These are phyloP conservation scores for Ophonus ardosiacus DNA, from an alignment of 2,888 invertebrate species.

Conservation along the genomic window DNA sequence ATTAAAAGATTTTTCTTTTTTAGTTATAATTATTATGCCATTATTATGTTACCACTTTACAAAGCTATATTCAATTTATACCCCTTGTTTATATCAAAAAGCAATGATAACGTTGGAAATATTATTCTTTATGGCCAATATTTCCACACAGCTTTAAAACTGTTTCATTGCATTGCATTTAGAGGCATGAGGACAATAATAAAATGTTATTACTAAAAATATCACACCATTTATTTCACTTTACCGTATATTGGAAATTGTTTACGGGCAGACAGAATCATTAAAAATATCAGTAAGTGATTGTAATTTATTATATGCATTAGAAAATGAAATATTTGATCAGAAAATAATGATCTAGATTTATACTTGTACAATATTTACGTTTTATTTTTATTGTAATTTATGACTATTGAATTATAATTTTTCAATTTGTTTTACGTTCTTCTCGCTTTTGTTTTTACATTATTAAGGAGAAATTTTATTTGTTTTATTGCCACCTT, in stretches of 20 bases:
- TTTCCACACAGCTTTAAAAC: constrained; percentile 8
- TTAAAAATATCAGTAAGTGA: background rate
- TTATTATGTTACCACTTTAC: background rate
- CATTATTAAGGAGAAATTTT: no score
- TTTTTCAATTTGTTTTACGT: no score
- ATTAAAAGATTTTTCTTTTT: no score
- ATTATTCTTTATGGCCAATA: constrained; percentile 23
- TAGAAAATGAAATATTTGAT: no score
- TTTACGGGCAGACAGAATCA: background rate
- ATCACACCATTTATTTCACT: constrained; percentile 1
- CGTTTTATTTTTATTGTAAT: no score
- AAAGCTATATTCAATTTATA: background rate
- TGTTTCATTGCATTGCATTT: constrained; percentile 13
- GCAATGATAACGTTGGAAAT: constrained; percentile 6
- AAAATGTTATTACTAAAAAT: constrained; percentile 18
- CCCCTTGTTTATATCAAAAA: background rate
- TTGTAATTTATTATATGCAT: background rate
- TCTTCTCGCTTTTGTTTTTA: no score
- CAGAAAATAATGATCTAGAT: no score
- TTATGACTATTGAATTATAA: no score
- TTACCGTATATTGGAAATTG: constrained; percentile 9
- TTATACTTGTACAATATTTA: no score
- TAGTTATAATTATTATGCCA: no score
- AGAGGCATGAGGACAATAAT: background rate
- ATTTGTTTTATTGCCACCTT: no score